phyloP scores from a whole-genome alignment of 53 echinoderm and acorn worm species.

The Echinarachnius parma region DNA sequence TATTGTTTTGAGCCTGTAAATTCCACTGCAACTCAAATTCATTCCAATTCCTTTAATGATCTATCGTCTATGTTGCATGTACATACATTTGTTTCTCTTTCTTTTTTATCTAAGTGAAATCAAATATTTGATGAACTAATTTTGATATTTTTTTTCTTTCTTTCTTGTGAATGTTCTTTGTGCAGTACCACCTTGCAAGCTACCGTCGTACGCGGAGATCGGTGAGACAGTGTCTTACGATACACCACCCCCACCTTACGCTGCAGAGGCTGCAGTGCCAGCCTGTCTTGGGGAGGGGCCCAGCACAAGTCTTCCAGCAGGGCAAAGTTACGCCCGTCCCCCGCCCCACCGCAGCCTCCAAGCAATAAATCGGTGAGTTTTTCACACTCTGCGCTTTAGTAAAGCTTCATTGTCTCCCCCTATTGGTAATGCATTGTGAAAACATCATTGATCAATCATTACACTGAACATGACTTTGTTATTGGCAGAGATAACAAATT shows the following conservation, averaged over 20 bases:
- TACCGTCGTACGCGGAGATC: slow-evolving; percentile 93
- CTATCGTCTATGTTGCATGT: no score
- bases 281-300: slow-evolving; percentile 51
- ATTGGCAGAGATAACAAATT: not conserved
- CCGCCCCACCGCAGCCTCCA: slow-evolving; percentile 40
- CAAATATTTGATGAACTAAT: no score
- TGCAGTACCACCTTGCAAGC: slow-evolving; percentile 96
- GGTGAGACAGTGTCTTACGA: slow-evolving; percentile 86
- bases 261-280: slow-evolving; percentile 56
- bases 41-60: no score
- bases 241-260: slow-evolving; percentile 96
- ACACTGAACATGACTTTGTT: no score
- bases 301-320: slow-evolving; percentile 51
- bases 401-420: no score
- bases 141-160: no score
- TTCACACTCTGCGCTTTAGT: not conserved
- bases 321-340: slow-evolving; percentile 16
- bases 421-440: no score
- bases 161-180: not conserved
- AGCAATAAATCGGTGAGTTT: slow-evolving; percentile 47
- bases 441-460: no score
- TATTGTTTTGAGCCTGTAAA: no score
- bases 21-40: no score
- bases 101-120: no score
- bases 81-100: no score